A percentile compares a stretch with the other conserved stretches of the same genome.
These are phyloP conservation scores for Sarotherodon lohbergeri DNA, from an alignment of 2,113 vertebrate species.

Conservation along the genomic window DNA sequence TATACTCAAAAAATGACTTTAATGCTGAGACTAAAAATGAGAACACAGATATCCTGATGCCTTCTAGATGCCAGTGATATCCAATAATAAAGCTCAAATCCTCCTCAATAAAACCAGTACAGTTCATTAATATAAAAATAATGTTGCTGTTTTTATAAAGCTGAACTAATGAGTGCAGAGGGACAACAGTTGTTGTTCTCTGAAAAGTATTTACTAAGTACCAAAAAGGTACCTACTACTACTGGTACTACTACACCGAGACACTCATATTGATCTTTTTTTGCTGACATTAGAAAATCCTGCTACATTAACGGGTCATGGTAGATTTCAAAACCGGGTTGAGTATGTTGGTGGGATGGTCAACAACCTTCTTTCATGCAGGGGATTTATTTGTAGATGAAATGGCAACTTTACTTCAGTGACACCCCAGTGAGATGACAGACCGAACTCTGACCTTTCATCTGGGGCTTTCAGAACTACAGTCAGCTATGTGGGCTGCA, in stretches of 20 bases:
- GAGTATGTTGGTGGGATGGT: not conserved
- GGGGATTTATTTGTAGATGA: slow-evolving; percentile 21
- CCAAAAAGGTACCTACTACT: not conserved
- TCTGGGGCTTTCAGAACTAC: not conserved
- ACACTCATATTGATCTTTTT: not conserved
- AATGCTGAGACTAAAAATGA: not conserved
- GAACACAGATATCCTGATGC: not conserved
- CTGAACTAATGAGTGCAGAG: not conserved
- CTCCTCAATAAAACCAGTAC: fast-evolving
- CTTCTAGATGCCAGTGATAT: not conserved
- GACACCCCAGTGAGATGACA: slow-evolving; percentile 9
- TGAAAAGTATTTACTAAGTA: not conserved
- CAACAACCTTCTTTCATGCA: not conserved
- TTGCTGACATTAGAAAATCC: not conserved
- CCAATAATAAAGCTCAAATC: not conserved
- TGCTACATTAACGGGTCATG: not conserved
- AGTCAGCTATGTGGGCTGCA: not conserved
- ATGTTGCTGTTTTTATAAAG: not conserved
- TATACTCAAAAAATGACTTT: not conserved
- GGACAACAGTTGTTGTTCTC: not conserved
- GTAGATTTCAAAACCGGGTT: not conserved
- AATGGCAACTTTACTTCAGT: not conserved
- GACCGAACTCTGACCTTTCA: not conserved
- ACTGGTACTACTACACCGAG: not conserved
- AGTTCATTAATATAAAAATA: not conserved